Base-by-base conservation (phyloP, 2,888 invertebrate species). In the Prostheceraeus crozeri region DNA sequence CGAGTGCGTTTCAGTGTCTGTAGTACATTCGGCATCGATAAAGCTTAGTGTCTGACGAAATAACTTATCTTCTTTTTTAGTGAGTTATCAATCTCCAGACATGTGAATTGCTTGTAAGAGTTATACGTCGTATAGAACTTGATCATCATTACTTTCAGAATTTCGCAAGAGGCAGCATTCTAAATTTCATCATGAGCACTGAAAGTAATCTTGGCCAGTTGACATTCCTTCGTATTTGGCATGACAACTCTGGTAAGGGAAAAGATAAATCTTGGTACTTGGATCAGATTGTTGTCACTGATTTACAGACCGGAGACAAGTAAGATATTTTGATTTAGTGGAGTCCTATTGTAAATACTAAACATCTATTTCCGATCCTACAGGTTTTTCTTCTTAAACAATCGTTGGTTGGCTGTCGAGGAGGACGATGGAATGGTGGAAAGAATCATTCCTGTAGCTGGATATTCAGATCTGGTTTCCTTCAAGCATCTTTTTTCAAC, bases 361-460 rank as follows among this genome's bases (percentile, higher is more conserved):
- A 25, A n/a, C n/a, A n/a, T n/a, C n/a, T n/a, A n/a, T n/a, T n/a
- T n/a, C n/a, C n/a, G 14, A 8, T 8, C 28, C 51, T 62, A 1
- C 64, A 75, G 75, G 57, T 73, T 66, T 40, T 70, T 69, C 65
- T 75, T 75, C 68, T 64, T 75, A 46, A 70, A 70, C 63, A 70
- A 72, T 59, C 71, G 71, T 11, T 75, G 75, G 75, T 62, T 75
- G 36, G 74, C 74, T 2, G 71, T 73, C 19, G 75, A 75, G 61
- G 70, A 74, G 53, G 74, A 71, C 48, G 74, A 75, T 63, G 74
- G 74, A 1, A 67, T 69, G 70, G 71, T 75, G 16, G 75, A 75
- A 62, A 65, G 75, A 27, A 70, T 75, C 36, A 59, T 75, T 1
- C 75, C 75, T 1, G 74, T 74, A 23, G 75, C 75, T 2, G 71